Conservation (phyloP, 2,888 invertebrate genomes). For the Nymphalis polychloros region DNA sequence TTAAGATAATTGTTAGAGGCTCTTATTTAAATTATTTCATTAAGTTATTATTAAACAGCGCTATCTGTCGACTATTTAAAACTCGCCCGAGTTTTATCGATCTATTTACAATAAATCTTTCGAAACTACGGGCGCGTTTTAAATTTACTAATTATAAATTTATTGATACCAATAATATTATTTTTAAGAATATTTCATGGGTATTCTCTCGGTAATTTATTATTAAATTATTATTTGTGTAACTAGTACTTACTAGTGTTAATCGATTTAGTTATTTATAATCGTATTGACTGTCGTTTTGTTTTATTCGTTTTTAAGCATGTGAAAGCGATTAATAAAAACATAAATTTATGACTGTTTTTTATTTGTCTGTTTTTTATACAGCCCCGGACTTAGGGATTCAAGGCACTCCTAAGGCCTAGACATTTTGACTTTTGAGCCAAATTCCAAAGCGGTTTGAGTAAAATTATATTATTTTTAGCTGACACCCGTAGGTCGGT, state of each 20-base stretch:
- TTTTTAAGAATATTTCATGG: conserved; percentile 3
- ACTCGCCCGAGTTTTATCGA: conserved; percentile 40
- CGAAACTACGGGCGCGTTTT: conserved; percentile 34
- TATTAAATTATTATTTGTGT: conserved; percentile 11
- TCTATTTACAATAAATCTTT: conserved; percentile 35
- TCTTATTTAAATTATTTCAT: conserved; percentile 19
- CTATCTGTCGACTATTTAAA: conserved; percentile 44
- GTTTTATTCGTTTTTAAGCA: conserved; percentile 18
- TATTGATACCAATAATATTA: conserved; percentile 28
- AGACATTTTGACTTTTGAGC: no score
- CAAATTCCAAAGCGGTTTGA: no score
- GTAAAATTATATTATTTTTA: no score
- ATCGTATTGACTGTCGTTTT: conserved; percentile 10
- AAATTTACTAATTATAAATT: conserved; percentile 25
- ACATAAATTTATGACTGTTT: not conserved
- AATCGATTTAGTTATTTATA: conserved; percentile 19
- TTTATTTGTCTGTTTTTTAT: no score
- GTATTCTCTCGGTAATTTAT: conserved; percentile 6
- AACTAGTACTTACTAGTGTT: not conserved
- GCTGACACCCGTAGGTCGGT: no score
- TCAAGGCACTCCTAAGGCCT: no score
- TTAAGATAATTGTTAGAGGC: conserved; percentile 9
- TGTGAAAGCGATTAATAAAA: conserved; percentile 28
- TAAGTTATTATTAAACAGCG: conserved; percentile 18
- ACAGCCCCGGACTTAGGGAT: no score